These are phyloP conservation scores for Asarcornis scutulata DNA, from an alignment of 2,113 vertebrate species.

Conservation along the genomic window DNA sequence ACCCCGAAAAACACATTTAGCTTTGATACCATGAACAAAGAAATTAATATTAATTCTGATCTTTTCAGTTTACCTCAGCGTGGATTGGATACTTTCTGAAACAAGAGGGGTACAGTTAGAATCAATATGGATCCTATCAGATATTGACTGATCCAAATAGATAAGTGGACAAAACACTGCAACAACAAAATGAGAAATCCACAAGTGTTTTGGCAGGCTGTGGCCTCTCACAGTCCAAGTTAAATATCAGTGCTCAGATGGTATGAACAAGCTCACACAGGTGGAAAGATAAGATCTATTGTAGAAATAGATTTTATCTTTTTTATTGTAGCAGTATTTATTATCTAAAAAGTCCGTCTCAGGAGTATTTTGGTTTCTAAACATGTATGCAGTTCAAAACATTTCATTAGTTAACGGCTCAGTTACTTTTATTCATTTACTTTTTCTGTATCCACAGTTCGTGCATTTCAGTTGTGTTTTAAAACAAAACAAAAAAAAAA, in stretches of 20 bases:
- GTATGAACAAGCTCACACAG: neutral
- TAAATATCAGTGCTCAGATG: slow-evolving; percentile 7
- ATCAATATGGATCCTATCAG: neutral
- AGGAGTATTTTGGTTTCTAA: slow-evolving; percentile 31
- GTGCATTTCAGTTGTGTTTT: too few species aligned
- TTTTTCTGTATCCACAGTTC: neutral
- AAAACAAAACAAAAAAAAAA: neutral
- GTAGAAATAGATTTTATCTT: neutral
- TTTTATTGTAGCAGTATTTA: neutral
- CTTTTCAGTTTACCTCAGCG: neutral
- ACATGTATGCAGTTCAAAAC: neutral
- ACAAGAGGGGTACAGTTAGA: neutral
- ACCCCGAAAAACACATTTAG: too few species aligned
- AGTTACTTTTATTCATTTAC: neutral
- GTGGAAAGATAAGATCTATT: neutral
- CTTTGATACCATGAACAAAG: neutral
- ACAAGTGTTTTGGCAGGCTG: neutral
- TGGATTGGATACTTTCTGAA: neutral
- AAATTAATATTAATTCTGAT: neutral
- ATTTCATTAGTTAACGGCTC: neutral
- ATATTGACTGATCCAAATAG: neutral
- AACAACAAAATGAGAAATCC: neutral
- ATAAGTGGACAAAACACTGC: neutral
- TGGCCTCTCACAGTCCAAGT: neutral
- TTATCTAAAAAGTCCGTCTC: slow-evolving; percentile 12